A percentile compares a stretch with the other conserved stretches of the same genome.
phyloP scores from a whole-genome alignment of 1,140 invertebrate genomes.

The Onthophagus taurus region DNA sequence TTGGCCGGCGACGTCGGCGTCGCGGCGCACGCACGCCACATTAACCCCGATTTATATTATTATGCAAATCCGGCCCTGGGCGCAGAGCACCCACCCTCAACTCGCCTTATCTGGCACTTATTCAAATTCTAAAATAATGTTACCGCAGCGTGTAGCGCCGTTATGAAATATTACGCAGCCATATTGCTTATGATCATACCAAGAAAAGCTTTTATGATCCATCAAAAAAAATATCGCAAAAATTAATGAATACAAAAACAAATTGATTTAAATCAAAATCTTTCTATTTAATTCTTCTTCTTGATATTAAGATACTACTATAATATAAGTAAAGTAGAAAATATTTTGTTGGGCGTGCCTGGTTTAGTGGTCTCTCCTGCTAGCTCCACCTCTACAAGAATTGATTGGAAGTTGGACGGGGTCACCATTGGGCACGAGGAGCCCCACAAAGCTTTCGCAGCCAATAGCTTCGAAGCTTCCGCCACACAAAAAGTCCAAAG shows the following conservation, averaged over 20 bases:
- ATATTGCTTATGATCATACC: constrained; percentile 33
- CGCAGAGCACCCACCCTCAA: too few species aligned
- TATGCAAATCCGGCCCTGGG: constrained; percentile 37
- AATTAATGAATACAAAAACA: too few species aligned
- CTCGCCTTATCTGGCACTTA: constrained; percentile 35
- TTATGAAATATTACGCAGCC: constrained; percentile 37
- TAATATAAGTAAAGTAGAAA: too few species aligned
- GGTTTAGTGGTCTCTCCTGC: constrained; percentile 4
- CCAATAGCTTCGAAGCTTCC: too few species aligned
- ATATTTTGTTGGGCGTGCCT: too few species aligned
- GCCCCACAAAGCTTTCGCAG: constrained; percentile 8
- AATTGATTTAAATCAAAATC: too few species aligned
- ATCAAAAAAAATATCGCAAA: too few species aligned
- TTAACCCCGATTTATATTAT: constrained; percentile 43
- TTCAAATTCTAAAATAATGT: constrained; percentile 39
- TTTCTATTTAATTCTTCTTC: too few species aligned
- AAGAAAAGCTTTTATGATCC: too few species aligned
- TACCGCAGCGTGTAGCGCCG: constrained; percentile 32
- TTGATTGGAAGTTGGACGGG: constrained; percentile 17
- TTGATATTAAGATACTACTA: too few species aligned
- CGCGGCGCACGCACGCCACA: constrained; percentile 39
- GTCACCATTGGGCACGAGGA: constrained; percentile 19
- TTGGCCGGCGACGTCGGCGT: constrained; percentile 28
- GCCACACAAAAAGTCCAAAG: too few species aligned
- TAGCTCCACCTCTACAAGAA: constrained; percentile 17